Conservation (phyloP, 2,797 vertebrate genomes). For the Scolopax bukidnonensis region DNA sequence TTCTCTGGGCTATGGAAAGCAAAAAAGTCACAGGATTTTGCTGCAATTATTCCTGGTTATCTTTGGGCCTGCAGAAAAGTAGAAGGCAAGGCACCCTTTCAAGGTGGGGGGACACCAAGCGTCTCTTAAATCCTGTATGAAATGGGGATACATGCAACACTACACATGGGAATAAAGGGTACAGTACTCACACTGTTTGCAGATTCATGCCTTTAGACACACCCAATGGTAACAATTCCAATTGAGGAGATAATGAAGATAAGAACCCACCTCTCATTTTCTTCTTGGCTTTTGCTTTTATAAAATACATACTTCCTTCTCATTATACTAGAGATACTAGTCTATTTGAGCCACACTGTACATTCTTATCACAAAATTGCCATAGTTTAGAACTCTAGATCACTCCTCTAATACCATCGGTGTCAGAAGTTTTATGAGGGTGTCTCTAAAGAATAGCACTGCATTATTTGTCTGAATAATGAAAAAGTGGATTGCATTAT, state of each 20-base stretch:
- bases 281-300: not conserved
- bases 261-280: not conserved
- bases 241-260: not conserved
- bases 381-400: not conserved
- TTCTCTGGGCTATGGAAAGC: not conserved
- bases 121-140: not conserved
- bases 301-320: not conserved
- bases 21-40: not conserved
- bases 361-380: not conserved
- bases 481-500: not conserved
- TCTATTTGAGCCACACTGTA: not conserved
- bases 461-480: constrained; percentile 1
- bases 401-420: not conserved
- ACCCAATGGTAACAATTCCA: not conserved
- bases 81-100: not conserved
- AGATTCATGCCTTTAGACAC: not conserved
- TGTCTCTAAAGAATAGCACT: not conserved
- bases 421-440: not conserved
- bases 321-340: not conserved
- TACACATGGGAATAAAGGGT: not conserved
- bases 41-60: not conserved
- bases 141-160: not conserved
- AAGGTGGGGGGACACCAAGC: rapidly evolving
- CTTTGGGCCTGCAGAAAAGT: not conserved
- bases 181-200: not conserved